These are phyloP conservation scores for Heliornis fulica DNA, from an alignment of 2,113 vertebrate species.

Conservation along the genomic window DNA sequence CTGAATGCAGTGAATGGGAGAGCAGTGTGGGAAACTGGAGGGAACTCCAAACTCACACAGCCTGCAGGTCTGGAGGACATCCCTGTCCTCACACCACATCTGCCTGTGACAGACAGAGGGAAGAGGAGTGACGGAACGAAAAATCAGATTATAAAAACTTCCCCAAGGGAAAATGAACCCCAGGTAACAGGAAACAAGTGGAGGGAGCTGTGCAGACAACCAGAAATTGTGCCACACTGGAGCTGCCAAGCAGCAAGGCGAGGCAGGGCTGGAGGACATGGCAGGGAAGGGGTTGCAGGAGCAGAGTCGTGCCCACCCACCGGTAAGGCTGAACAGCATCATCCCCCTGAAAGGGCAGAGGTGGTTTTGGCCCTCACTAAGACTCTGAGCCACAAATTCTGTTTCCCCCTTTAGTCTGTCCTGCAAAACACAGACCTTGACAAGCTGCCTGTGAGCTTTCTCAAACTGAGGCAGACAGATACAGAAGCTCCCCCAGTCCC, in stretches of 20 bases:
- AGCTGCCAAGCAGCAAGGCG: not conserved
- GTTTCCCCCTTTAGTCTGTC: not conserved
- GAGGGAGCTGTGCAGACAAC: not conserved
- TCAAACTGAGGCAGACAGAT: not conserved
- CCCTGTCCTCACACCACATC: constrained; percentile 61
- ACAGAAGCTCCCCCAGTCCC: not conserved
- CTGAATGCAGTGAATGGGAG: constrained; percentile 80
- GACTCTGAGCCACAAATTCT: not conserved
- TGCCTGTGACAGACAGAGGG: constrained; percentile 54
- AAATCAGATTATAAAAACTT: constrained; percentile 53
- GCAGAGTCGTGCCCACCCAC: not conserved
- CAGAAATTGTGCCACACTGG: not conserved
- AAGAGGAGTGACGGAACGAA: not conserved
- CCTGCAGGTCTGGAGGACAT: not conserved
- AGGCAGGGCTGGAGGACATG: not conserved
- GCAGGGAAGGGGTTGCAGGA: not conserved
- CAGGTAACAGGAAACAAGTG: not conserved
- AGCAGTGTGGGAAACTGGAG: constrained; percentile 87
- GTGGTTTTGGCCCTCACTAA: not conserved
- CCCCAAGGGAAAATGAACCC: not conserved
- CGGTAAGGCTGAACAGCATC: not conserved
- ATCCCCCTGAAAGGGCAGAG: not conserved
- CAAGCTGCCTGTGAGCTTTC: not conserved
- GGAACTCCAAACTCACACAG: constrained; percentile 70
- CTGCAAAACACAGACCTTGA: not conserved